Percentiles rank a stretch among this genome's conserved stretches.
phyloP scores from a whole-genome alignment of 2,113 vertebrate genomes.

The Xiphophorus maculatus region DNA sequence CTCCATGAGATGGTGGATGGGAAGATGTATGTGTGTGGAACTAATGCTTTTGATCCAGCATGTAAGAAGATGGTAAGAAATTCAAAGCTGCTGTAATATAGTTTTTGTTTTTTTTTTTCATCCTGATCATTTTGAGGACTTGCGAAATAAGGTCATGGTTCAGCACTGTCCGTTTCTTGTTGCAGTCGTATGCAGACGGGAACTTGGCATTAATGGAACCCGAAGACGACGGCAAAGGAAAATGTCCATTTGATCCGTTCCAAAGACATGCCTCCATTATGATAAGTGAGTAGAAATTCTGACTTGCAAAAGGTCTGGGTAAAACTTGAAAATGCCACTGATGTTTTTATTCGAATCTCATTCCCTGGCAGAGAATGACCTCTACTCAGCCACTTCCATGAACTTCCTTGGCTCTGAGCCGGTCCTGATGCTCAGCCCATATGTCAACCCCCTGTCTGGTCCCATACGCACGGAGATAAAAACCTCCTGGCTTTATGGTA shows the following conservation, averaged over 20 bases:
- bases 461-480: slow-evolving; percentile 80
- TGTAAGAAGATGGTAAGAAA: slow-evolving; percentile 82
- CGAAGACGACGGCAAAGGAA: slow-evolving; percentile 79
- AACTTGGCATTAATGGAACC: slow-evolving; percentile 67
- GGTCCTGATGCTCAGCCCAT: slow-evolving; percentile 71
- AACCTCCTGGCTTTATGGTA: slow-evolving; percentile 81
- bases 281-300: slow-evolving; percentile 72
- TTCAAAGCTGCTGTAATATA: not conserved
- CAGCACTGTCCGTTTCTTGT: not conserved
- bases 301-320: not conserved
- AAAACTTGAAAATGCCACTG: not conserved
- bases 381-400: slow-evolving; percentile 84
- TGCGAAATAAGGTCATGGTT: not conserved
- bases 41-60: slow-evolving; percentile 80
- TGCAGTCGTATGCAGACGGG: slow-evolving; percentile 67
- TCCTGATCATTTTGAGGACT: not conserved
- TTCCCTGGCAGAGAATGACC: slow-evolving; percentile 69
- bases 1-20: slow-evolving; percentile 74
- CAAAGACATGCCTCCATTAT: slow-evolving; percentile 76
- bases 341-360: not conserved
- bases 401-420: slow-evolving; percentile 85
- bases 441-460: not conserved
- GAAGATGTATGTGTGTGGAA: slow-evolving; percentile 81
- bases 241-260: slow-evolving; percentile 82
- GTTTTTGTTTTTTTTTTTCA: not conserved